Conservation (phyloP, 2,888 invertebrate species). For the Drosophila hamatofila region DNA sequence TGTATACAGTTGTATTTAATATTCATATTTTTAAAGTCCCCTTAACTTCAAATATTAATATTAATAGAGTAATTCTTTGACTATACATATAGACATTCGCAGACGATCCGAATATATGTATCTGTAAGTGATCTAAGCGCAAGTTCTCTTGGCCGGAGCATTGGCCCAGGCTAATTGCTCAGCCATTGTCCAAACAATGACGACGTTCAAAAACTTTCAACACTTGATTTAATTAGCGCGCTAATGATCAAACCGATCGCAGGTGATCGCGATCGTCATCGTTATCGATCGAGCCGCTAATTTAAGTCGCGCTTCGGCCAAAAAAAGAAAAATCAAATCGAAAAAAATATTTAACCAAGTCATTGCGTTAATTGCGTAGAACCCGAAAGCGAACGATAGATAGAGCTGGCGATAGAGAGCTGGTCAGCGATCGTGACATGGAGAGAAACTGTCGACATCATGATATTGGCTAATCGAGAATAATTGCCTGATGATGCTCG, state of each 20-base stretch:
- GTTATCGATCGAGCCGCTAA: constrained; percentile 51
- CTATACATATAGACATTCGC: not conserved
- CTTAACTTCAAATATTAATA: not conserved
- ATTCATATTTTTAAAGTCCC: not conserved
- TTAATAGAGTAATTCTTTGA: not conserved
- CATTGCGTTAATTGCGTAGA: constrained; percentile 74
- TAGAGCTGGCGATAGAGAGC: constrained; percentile 18
- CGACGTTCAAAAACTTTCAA: constrained; percentile 56
- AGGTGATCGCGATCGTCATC: constrained; percentile 35
- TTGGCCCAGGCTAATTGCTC: constrained; percentile 67
- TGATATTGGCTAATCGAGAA: constrained; percentile 73
- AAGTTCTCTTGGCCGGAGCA: constrained; percentile 21
- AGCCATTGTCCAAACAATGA: constrained; percentile 78
- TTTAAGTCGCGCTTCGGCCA: constrained; percentile 50
- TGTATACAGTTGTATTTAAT: too few species aligned
- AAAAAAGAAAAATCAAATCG: not conserved
- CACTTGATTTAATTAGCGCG: constrained; percentile 74
- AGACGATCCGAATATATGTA: not conserved
- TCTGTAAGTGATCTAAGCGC: constrained; percentile 1
- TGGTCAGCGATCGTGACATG: constrained; percentile 30
- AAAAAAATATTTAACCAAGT: constrained; percentile 47
- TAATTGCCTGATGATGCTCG: constrained; percentile 66
- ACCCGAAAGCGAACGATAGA: constrained; percentile 33
- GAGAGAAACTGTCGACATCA: constrained; percentile 56
- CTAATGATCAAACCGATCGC: constrained; percentile 62